Evolutionary conservation across 1,140 invertebrate species (phyloP), one percentile per base, ranked within the genome.

Genomic region (Drosophila arawakana): DNA sequence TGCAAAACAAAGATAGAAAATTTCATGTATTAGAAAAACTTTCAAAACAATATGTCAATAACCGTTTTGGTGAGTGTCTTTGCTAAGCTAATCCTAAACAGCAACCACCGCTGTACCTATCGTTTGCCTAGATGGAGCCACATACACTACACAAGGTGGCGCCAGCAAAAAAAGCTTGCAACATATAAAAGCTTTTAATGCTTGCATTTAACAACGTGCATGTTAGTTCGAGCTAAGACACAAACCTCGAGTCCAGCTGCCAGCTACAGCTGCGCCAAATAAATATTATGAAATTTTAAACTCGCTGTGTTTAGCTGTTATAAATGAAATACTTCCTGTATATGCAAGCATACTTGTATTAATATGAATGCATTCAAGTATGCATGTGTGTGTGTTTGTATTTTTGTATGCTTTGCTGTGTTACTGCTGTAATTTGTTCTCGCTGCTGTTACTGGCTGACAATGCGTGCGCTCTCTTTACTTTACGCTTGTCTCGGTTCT

Each of bases 1-100:
- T 88, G 77, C 10, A 65, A 72, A 30, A 30, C 39, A 34, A 37
- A 15, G 18, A n/a, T 21, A 50, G 6, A 37, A 2, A 50, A n/a
- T 25, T 2, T 7, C 3, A 18, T 9, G 43, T 52, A 43, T 37
- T 49, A 6, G 55, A 9, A 9, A 43, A 39, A 21, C 30, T 0
- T 47, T 43, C 34, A 30, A 15, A 6, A 15, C 5, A 18, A 4
- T n/a, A 15, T 50, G 8, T 25, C 13, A 43, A 43, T 6, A 43
- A 43, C 39, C 41, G 11, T 43, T 13, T 15, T 7, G 44, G 52
- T 5, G 34, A 39, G 43, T 75, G 67, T 75, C 52, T 65, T 68
- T 7, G 47, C 63, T 73, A 60, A 15, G 46, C 15, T 54, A 21
- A 50, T 44, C 46, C 5, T 3, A 3, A 37, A 30, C 46, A n/a